A percentile compares a stretch with the other conserved stretches of the same genome.
Evolutionary conservation across 2,113 vertebrate genomes (phyloP).

Genomic region (Cyprinodon brontotheroides): DNA sequence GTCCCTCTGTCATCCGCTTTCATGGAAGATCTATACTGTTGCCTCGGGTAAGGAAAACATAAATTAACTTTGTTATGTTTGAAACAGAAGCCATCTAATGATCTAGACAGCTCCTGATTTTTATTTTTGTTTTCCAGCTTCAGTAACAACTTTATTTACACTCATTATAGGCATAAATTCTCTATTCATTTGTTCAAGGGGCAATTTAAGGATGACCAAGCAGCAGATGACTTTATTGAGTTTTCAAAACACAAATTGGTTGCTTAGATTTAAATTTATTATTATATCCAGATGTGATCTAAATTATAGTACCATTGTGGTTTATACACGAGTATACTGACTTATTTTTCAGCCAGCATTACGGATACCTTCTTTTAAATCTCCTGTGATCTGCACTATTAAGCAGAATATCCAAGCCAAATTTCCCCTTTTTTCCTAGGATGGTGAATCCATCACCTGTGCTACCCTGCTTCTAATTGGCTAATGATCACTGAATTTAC

Average conservation of each 20-base stretch:
- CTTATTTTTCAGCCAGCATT: too few relatives aligned
- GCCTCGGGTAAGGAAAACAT: conserved; percentile 84
- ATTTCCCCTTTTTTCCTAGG: too few relatives aligned
- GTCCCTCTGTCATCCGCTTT: conserved; percentile 84
- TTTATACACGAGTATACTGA: too few relatives aligned
- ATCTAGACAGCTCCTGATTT: background rate
- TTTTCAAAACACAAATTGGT: background rate
- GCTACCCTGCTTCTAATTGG: too few relatives aligned
- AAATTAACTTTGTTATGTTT: background rate
- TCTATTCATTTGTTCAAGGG: background rate
- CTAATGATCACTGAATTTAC: too few relatives aligned
- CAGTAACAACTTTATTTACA: background rate
- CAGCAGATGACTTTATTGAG: background rate
- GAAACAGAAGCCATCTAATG: background rate
- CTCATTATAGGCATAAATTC: background rate
- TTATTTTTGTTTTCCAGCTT: background rate
- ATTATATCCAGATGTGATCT: too few relatives aligned
- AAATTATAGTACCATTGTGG: too few relatives aligned
- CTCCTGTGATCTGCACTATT: too few relatives aligned
- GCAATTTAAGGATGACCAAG: background rate
- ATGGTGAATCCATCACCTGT: too few relatives aligned
- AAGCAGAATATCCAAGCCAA: too few relatives aligned
- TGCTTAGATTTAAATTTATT: too few relatives aligned
- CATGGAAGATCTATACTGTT: conserved; percentile 86
- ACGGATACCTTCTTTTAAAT: too few relatives aligned